phyloP scores from a whole-genome alignment of 2,888 invertebrate genomes.

The Aspidiotus destructor region DNA sequence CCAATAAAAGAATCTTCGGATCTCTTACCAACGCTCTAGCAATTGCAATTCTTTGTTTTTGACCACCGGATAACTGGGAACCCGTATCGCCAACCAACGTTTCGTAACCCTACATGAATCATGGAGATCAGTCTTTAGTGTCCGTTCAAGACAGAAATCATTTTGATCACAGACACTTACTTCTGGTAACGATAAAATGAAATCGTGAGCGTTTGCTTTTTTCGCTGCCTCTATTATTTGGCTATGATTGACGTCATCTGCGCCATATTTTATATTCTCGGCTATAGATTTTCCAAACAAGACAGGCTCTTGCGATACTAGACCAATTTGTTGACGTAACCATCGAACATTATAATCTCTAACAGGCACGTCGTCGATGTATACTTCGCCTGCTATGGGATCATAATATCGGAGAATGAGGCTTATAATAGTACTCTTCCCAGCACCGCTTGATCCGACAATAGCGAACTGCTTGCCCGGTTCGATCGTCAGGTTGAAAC shows the following conservation, averaged over 20 bases:
- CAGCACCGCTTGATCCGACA: conserved; percentile 64
- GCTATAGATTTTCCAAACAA: conserved; percentile 50
- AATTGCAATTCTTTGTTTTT: conserved; percentile 82
- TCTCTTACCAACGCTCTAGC: conserved; percentile 73
- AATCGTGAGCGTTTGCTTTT: conserved; percentile 43
- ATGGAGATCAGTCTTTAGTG: background rate
- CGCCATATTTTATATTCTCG: conserved; percentile 53
- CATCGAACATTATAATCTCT: conserved; percentile 63
- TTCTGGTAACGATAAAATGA: conserved; percentile 37
- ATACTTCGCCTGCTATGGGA: conserved; percentile 54
- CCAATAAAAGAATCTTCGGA: conserved; percentile 66
- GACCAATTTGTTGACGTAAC: conserved; percentile 69
- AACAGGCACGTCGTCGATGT: conserved; percentile 56
- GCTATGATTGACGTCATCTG: conserved; percentile 40
- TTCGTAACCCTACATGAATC: conserved; percentile 55
- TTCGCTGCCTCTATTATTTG: conserved; percentile 43
- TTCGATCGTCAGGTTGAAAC: conserved; percentile 55
- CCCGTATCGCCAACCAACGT: conserved; percentile 77
- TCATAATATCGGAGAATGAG: conserved; percentile 66
- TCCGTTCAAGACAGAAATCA: conserved; percentile 41
- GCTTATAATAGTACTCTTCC: conserved; percentile 68
- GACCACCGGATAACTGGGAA: conserved; percentile 73
- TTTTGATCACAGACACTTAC: conserved; percentile 36
- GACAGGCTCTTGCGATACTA: conserved; percentile 85
- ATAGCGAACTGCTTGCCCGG: conserved; percentile 66